Conservation (phyloP, 2,888 invertebrate species). For the Caenorhabditis sp. region DNA sequence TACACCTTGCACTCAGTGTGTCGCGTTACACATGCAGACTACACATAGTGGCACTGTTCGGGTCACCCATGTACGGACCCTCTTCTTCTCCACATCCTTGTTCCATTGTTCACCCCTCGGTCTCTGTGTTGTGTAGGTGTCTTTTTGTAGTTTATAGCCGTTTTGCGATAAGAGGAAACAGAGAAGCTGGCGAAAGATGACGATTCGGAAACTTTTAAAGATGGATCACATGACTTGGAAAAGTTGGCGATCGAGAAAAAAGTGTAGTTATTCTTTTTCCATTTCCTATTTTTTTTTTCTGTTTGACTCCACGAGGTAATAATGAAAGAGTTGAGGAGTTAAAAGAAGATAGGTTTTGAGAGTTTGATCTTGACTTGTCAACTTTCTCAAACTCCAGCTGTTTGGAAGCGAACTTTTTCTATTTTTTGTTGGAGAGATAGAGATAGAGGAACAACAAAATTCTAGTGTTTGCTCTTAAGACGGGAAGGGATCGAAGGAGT, state of each 20-base stretch:
- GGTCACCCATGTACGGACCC: not conserved
- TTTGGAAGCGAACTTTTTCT: constrained; percentile 38
- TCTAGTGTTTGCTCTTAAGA: constrained; percentile 38
- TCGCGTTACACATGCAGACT: not conserved
- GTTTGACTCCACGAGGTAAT: constrained; percentile 20
- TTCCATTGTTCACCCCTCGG: not conserved
- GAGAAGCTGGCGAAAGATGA: constrained; percentile 42
- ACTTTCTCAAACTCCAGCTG: constrained; percentile 34
- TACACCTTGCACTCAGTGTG: constrained; percentile 37
- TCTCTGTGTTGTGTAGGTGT: constrained; percentile 1
- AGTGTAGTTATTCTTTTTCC: not conserved
- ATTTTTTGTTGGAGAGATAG: constrained; percentile 20
- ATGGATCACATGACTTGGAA: constrained; percentile 50
- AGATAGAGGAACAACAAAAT: constrained; percentile 35
- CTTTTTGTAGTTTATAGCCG: constrained; percentile 17
- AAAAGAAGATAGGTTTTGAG: constrained; percentile 47
- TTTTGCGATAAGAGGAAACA: constrained; percentile 24
- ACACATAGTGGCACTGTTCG: constrained; percentile 1
- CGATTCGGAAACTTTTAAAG: constrained; percentile 25
- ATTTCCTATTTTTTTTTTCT: constrained; percentile 7
- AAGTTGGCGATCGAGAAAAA: constrained; percentile 3
- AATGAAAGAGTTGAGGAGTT: constrained; percentile 29
- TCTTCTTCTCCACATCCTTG: not conserved
- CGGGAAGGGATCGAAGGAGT: constrained; percentile 1
- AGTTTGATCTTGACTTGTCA: constrained; percentile 56